phyloP scores from a whole-genome alignment of 1,140 invertebrate species.

The Cydia pomonella region DNA sequence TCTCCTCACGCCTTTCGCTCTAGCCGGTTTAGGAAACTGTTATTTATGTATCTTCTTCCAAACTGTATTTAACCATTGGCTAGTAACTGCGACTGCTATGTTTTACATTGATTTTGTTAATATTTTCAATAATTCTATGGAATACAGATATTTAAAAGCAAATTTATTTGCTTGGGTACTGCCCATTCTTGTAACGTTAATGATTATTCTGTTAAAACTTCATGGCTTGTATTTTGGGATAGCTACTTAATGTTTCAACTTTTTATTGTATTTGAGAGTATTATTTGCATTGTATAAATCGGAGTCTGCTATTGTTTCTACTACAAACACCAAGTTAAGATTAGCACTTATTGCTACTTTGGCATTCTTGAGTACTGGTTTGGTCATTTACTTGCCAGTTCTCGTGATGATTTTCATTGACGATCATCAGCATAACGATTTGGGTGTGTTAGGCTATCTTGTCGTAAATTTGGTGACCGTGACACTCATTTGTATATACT shows the following conservation, averaged over 20 bases:
- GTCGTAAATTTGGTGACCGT: slow-evolving; percentile 23
- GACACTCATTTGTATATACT: slow-evolving; percentile 18
- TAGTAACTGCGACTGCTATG: slow-evolving; percentile 9
- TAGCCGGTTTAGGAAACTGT: slow-evolving; percentile 17
- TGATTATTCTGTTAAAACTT: slow-evolving; percentile 22
- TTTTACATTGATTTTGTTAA: slow-evolving; percentile 22
- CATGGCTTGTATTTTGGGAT: slow-evolving; percentile 24
- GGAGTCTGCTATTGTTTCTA: slow-evolving; percentile 9
- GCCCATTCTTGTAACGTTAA: slow-evolving; percentile 16
- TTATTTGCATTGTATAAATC: slow-evolving; percentile 18
- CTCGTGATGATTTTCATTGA: slow-evolving; percentile 22
- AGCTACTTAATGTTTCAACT: slow-evolving; percentile 24
- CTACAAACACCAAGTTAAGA: slow-evolving; percentile 18
- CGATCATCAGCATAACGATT: slow-evolving; percentile 25
- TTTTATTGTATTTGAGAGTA: slow-evolving; percentile 18
- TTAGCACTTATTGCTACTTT: slow-evolving; percentile 12
- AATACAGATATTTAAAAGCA: slow-evolving; percentile 29
- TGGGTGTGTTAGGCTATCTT: slow-evolving; percentile 18
- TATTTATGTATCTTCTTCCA: slow-evolving; percentile 28
- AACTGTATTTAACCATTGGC: slow-evolving; percentile 24
- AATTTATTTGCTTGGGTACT: slow-evolving; percentile 21
- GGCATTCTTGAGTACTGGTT: slow-evolving; percentile 20
- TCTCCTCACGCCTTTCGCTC: slow-evolving; percentile 12
- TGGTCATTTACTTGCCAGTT: slow-evolving; percentile 26
- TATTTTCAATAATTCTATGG: slow-evolving; percentile 16